Base-by-base conservation (phyloP, 2,888 invertebrate genomes). In the Odiellus spinosus region DNA sequence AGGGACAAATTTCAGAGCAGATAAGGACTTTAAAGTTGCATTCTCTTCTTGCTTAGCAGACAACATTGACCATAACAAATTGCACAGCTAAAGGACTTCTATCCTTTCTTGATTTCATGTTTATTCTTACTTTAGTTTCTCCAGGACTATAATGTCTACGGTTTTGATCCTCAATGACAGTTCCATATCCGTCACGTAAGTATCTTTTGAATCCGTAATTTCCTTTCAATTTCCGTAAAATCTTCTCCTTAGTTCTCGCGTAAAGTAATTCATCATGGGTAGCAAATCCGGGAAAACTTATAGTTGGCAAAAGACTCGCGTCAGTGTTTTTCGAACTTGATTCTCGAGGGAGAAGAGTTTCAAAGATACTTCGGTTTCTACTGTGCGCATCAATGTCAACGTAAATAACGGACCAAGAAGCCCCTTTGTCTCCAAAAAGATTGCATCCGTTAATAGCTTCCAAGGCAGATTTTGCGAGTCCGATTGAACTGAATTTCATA, bases 301-400 rank as follows among this genome's bases (percentile, higher is more conserved):
- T 78, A 2, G 95, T 91, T 4, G 91, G 78, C 38, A 98, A 63
- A 19, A 99, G 71, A 1, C 93, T 82, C 1, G 83, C 78, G 71
- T 99, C 98, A 2, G 93, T 88, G 54, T 86, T 90, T 86, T 98
- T 98, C 1, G 96, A 96, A 64, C 88, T 90, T 1, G 96, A 96
- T 71, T 98, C 98, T 57, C 96, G 74, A 0, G 98, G 98, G 35
- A 95, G 70, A 73, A 98, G 79, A 0, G 95, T 93, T 71, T 98
- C 96, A 66, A 98, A 96, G 59, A 96, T 98, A 65, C 93, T 96
- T 58, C 96, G 74, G 68, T 99, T 99, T 46, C 98, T 75, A 68
- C 96, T 96, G 66, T 99, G 98, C 1, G 98, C 98, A 70, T 99
- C 98, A 59, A 98, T 96, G 63, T 98, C 98, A 2, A 96, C 95